Conservation (phyloP, 2,888 invertebrate species). For the Electrophaes corylata region DNA sequence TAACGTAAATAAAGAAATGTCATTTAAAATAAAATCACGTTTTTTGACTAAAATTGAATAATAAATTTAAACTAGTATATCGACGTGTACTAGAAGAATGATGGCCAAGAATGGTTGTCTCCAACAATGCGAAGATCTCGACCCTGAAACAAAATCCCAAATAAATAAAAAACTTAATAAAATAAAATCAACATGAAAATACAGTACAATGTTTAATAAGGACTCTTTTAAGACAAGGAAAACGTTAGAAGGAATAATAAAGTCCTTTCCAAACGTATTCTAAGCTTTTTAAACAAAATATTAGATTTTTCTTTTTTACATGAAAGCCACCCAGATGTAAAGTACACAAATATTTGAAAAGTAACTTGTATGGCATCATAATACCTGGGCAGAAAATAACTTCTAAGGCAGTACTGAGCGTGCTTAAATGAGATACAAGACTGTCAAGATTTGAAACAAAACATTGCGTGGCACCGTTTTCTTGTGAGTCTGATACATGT, state of each 20-base stretch:
- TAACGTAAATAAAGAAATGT: background rate
- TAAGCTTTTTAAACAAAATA: slow-evolving; percentile 11
- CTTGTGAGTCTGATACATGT: too few species aligned
- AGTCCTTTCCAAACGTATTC: slow-evolving; percentile 20
- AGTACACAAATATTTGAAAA: slow-evolving; percentile 23
- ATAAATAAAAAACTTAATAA: slow-evolving; percentile 27
- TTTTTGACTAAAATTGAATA: slow-evolving; percentile 13
- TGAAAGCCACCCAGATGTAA: slow-evolving; percentile 1
- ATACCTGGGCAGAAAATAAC: background rate
- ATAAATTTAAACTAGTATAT: slow-evolving; percentile 59
- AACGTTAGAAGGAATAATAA: slow-evolving; percentile 8
- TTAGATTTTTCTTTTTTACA: background rate
- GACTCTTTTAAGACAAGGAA: slow-evolving; percentile 21
- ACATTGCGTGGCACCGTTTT: background rate
- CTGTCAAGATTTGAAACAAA: background rate
- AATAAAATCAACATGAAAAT: slow-evolving; percentile 18
- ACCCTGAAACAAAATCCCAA: slow-evolving; percentile 66
- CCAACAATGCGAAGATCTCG: slow-evolving; percentile 67
- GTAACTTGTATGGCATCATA: slow-evolving; percentile 44
- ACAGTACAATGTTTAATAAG: slow-evolving; percentile 21
- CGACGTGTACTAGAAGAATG: slow-evolving; percentile 68
- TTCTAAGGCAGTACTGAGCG: background rate
- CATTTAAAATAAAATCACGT: slow-evolving; percentile 22
- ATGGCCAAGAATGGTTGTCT: slow-evolving; percentile 65
- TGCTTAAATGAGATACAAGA: background rate